These are phyloP conservation scores for Pecten maximus DNA, from an alignment of 2,888 invertebrate species.

Conservation along the genomic window DNA sequence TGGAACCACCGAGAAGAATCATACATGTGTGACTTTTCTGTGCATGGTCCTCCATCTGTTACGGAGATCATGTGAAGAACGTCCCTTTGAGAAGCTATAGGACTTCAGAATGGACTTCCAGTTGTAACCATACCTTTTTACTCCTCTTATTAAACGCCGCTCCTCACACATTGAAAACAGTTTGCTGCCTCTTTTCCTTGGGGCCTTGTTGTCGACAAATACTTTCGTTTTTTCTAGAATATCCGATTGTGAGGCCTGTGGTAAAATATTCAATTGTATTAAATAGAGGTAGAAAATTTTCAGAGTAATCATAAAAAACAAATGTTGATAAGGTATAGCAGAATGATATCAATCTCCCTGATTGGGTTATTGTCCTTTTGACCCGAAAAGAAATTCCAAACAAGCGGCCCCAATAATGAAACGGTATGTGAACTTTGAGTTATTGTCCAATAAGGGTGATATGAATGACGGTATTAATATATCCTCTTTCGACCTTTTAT, in stretches of 20 bases:
- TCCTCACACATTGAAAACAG: slow-evolving; percentile 79
- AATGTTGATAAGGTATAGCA: no score
- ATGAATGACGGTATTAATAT: no score
- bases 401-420: no score
- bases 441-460: no score
- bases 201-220: not conserved
- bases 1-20: not conserved
- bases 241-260: not conserved
- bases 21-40: slow-evolving; percentile 40
- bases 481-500: no score
- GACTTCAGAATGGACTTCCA: slow-evolving; percentile 74
- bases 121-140: slow-evolving; percentile 72
- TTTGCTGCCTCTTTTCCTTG: slow-evolving; percentile 38
- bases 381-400: no score
- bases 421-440: no score
- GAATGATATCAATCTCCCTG: no score
- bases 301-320: no score
- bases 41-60: slow-evolving; percentile 72
- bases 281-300: no score
- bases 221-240: not conserved
- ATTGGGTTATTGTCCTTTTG: no score
- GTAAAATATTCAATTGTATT: no score
- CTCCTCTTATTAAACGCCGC: slow-evolving; percentile 72
- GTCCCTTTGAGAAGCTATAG: slow-evolving; percentile 65
- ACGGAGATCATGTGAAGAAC: slow-evolving; percentile 74